Percentiles rank a stretch among this genome's conserved stretches.
These are phyloP conservation scores for Eurois occulta DNA, from an alignment of 2,888 invertebrate species.

Conservation along the genomic window DNA sequence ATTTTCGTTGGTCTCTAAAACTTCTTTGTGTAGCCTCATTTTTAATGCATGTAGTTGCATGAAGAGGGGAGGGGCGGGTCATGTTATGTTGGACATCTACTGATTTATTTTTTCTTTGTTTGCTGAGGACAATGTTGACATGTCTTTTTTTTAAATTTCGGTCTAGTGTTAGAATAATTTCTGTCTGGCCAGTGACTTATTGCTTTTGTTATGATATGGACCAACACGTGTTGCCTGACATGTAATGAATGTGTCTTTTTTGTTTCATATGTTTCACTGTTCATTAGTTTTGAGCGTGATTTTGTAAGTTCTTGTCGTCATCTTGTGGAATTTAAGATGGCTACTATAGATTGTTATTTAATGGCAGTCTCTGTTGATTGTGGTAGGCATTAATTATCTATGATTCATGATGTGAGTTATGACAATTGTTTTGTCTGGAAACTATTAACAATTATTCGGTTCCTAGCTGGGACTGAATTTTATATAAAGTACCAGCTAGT, in stretches of 20 bases:
- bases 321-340: slow-evolving; percentile 33
- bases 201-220: slow-evolving; percentile 64
- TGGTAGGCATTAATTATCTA: slow-evolving; percentile 46
- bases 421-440: slow-evolving; percentile 43
- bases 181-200: slow-evolving; percentile 72
- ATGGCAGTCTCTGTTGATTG: slow-evolving; percentile 26
- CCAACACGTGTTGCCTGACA: slow-evolving; percentile 66
- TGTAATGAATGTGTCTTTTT: slow-evolving; percentile 58
- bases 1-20: slow-evolving; percentile 71
- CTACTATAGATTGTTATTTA: slow-evolving; percentile 19
- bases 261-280: slow-evolving; percentile 44
- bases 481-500: slow-evolving; percentile 3
- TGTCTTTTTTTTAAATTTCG: slow-evolving; percentile 78
- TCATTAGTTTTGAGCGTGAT: slow-evolving; percentile 42
- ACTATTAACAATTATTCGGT: slow-evolving; percentile 40
- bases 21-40: slow-evolving; percentile 81
- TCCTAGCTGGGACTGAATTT: slow-evolving; percentile 38
- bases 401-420: slow-evolving; percentile 45
- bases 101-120: slow-evolving; percentile 90
- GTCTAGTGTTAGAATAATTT: slow-evolving; percentile 67
- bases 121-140: slow-evolving; percentile 86
- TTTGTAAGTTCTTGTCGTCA: slow-evolving; percentile 38
- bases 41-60: slow-evolving; percentile 68
- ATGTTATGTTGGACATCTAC: slow-evolving; percentile 70
- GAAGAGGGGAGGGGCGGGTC: slow-evolving; percentile 74